phyloP scores from a whole-genome alignment of 1,140 invertebrate species.

The Leptestheria dahalacensis region DNA sequence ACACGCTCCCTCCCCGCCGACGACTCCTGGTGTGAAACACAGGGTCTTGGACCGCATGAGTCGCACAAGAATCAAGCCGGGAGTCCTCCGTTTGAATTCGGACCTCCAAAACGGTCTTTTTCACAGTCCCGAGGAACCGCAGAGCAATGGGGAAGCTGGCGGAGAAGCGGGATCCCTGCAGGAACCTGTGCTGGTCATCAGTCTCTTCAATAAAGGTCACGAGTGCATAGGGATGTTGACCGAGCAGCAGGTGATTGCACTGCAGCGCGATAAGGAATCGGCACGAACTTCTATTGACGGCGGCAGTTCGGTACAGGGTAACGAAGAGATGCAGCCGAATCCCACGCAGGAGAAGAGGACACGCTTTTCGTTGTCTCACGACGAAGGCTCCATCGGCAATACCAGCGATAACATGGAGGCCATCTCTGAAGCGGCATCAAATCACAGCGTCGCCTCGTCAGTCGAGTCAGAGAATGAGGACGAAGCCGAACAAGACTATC shows the following conservation, averaged over 20 bases:
- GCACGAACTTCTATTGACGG: constrained; percentile 1
- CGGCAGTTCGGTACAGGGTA: constrained; percentile 4
- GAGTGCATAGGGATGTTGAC: constrained; percentile 51
- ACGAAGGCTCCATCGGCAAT: constrained; percentile 71
- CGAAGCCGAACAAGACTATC: constrained; percentile 65
- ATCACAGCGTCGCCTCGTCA: constrained; percentile 86
- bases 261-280: constrained; percentile 8
- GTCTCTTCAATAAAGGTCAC: constrained; percentile 35
- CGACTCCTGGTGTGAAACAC: not conserved
- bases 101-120: constrained; percentile 1
- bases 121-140: not conserved
- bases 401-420: constrained; percentile 87
- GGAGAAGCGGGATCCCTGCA: constrained; percentile 23
- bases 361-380: constrained; percentile 71
- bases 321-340: constrained; percentile 2
- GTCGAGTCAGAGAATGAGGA: constrained; percentile 70
- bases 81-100: constrained; percentile 10
- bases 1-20: not conserved
- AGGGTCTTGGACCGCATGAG: constrained; percentile 4
- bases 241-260: constrained; percentile 46
- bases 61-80: not conserved
- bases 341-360: constrained; percentile 37
- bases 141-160: not conserved
- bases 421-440: constrained; percentile 84
- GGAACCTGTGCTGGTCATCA: constrained; percentile 48